Evolutionary conservation across 2,113 vertebrate species (phyloP).

Genomic region (Arothron firmamentum): DNA sequence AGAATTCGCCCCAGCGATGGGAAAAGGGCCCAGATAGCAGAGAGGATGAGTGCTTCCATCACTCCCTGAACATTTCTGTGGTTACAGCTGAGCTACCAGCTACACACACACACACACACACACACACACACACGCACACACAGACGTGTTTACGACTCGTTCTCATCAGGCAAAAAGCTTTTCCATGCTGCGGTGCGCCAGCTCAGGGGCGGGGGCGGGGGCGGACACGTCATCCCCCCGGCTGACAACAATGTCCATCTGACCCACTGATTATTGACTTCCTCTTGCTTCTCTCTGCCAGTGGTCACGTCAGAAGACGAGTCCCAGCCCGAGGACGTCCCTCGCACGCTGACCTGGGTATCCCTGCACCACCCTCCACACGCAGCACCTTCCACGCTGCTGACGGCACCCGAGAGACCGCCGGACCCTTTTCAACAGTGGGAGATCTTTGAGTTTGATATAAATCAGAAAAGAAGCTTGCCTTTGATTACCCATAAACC

Average conservation of each 20-base stretch:
- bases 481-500: too few species aligned
- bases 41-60: constrained; percentile 17
- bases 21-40: too few species aligned
- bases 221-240: constrained; percentile 9
- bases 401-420: constrained; percentile 4
- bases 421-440: neutral
- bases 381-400: constrained; percentile 9
- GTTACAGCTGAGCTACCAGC: neutral
- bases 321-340: too few species aligned
- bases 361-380: neutral
- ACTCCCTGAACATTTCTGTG: constrained; percentile 24
- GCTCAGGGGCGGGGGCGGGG: constrained; percentile 20
- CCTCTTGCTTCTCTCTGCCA: constrained; percentile 5
- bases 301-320: constrained; percentile 14
- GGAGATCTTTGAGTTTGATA: too few species aligned
- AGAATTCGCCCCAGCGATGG: too few species aligned
- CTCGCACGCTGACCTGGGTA: too few species aligned
- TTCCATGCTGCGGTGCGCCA: constrained; percentile 41
- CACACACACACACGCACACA: too few species aligned
- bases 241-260: constrained; percentile 52
- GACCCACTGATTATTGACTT: constrained; percentile 37
- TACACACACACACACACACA: neutral
- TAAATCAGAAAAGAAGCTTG: too few species aligned
- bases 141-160: constrained; percentile 22
- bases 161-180: constrained; percentile 62